These are phyloP conservation scores for Microcebus griseorufus DNA, from an alignment of 2,113 vertebrate genomes.

Conservation along the genomic window DNA sequence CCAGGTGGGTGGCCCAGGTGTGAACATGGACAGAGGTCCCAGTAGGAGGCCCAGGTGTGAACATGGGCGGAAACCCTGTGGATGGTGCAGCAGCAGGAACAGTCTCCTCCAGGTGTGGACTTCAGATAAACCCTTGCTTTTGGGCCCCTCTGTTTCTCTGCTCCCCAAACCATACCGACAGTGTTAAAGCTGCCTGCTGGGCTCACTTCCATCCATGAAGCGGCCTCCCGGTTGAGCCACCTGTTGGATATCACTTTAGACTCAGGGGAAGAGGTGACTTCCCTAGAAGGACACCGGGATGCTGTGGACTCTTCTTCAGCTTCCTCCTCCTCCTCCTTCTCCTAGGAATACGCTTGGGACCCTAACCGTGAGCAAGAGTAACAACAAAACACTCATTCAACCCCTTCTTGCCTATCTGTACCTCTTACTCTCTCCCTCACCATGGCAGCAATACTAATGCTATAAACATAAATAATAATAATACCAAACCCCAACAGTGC, in stretches of 20 bases:
- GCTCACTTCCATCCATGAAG: neutral
- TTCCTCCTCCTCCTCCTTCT: neutral
- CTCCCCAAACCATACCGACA: neutral
- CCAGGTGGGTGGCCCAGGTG: neutral
- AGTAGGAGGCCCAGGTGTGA: neutral
- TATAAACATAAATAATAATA: neutral
- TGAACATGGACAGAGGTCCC: neutral
- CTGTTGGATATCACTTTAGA: no score
- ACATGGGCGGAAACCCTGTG: neutral
- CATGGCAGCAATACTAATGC: no score
- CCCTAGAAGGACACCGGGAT: neutral
- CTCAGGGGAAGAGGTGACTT: neutral
- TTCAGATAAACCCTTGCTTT: neutral
- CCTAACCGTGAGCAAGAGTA: neutral
- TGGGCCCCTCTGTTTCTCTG: neutral
- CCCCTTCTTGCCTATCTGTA: neutral
- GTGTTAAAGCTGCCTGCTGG: accelerated
- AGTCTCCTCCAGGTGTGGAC: neutral
- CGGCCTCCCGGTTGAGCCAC: neutral
- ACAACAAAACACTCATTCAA: neutral
- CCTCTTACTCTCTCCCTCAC: neutral
- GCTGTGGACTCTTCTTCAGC: neutral
- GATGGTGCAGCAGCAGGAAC: neutral
- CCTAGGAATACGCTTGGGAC: neutral
- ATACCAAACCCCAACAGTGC: neutral